These are phyloP conservation scores for Mandrillus leucophaeus DNA, from an alignment of 2,113 vertebrate species.

Conservation along the genomic window DNA sequence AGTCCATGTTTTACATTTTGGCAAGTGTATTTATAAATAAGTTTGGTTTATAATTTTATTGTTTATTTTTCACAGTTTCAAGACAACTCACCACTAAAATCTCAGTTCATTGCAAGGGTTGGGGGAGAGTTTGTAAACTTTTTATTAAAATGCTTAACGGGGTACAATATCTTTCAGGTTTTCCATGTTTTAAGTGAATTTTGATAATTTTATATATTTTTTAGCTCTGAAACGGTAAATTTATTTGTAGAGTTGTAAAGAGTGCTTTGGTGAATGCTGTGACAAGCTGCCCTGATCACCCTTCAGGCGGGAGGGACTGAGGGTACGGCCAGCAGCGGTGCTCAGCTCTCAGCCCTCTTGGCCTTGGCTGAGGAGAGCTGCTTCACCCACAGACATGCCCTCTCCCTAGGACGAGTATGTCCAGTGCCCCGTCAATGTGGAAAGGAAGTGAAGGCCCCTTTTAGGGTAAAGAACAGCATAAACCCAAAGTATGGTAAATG, in stretches of 20 bases:
- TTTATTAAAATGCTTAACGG: background rate
- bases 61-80: background rate
- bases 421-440: background rate
- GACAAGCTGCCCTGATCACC: too few relatives aligned
- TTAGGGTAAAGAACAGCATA: background rate
- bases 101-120: background rate
- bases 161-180: background rate
- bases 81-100: background rate
- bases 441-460: background rate
- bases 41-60: background rate
- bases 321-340: fast-evolving
- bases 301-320: background rate
- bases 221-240: background rate
- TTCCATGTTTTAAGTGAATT: background rate
- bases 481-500: background rate
- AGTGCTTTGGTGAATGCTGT: background rate
- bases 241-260: background rate
- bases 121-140: background rate
- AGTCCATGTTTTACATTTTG: background rate
- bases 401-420: background rate
- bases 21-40: background rate
- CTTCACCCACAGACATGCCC: fast-evolving
- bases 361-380: background rate
- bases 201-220: background rate
- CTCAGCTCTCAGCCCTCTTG: background rate